Evolutionary conservation across 2,888 invertebrate species (phyloP).

Genomic region (Junonia oenone): DNA sequence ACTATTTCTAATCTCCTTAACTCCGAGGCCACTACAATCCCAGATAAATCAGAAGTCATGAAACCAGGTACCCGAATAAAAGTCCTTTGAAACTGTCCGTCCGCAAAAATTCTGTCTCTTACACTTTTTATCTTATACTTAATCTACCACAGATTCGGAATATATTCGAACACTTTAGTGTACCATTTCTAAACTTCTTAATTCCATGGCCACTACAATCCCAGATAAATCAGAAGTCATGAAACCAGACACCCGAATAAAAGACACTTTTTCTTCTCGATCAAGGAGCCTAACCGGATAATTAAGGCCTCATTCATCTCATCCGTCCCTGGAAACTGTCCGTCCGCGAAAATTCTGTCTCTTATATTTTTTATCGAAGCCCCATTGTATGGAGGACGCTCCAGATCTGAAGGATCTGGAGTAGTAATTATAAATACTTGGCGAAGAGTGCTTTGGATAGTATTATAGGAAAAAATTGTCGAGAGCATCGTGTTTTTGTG

Average conservation of each 20-base stretch:
- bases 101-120: too few species aligned
- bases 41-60: conserved; percentile 24
- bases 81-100: conserved; percentile 35
- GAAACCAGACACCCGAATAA: conserved; percentile 26
- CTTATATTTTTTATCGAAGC: conserved; percentile 26
- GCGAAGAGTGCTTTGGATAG: conserved; percentile 2
- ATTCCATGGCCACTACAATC: background rate
- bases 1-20: background rate
- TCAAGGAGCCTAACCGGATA: conserved; percentile 58
- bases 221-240: conserved; percentile 23
- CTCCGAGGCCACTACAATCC: background rate
- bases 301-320: conserved; percentile 61
- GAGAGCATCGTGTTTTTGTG: background rate
- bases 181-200: background rate
- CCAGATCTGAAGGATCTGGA: conserved; percentile 15
- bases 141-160: too few species aligned
- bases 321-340: conserved; percentile 42
- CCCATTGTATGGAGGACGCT: conserved; percentile 14
- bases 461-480: background rate
- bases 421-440: conserved; percentile 20
- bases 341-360: conserved; percentile 22
- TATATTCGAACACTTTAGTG: too few species aligned
- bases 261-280: conserved; percentile 31
- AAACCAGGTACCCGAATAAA: conserved; percentile 26
- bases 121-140: too few species aligned